Evolutionary conservation across 2,797 vertebrate species (phyloP).

Genomic region (Mus spretus): DNA sequence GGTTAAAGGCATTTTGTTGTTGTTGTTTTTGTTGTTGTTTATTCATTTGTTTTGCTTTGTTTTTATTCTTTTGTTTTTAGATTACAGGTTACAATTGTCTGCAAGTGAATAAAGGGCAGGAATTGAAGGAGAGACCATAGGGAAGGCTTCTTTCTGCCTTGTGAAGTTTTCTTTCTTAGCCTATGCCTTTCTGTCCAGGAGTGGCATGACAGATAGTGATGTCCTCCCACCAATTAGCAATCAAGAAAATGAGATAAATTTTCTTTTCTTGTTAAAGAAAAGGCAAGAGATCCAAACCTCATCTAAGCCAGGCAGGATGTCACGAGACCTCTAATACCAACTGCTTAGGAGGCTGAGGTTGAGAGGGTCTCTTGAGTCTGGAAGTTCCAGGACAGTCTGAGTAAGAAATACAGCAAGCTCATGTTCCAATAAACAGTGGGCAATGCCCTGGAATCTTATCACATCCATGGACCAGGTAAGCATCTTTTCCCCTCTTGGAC

Average conservation of each 20-base stretch:
- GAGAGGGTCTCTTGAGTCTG: background rate
- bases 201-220: background rate
- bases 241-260: background rate
- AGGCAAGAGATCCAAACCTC: background rate
- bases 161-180: no score
- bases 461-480: background rate
- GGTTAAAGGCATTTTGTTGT: background rate
- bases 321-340: background rate
- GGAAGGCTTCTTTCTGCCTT: background rate
- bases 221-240: background rate
- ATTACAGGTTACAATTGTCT: background rate
- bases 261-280: background rate
- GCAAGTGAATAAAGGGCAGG: background rate
- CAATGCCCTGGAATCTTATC: background rate
- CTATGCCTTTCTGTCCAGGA: background rate
- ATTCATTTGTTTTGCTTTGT: background rate
- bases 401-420: background rate
- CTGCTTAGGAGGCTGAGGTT: background rate
- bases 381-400: background rate
- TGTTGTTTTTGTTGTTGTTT: background rate
- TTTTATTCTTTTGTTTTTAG: background rate
- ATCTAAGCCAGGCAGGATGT: background rate
- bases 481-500: background rate
- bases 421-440: background rate
- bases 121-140: no score